These are phyloP conservation scores for Zaprionus inermis DNA, from an alignment of 1,140 invertebrate genomes.

Conservation along the genomic window DNA sequence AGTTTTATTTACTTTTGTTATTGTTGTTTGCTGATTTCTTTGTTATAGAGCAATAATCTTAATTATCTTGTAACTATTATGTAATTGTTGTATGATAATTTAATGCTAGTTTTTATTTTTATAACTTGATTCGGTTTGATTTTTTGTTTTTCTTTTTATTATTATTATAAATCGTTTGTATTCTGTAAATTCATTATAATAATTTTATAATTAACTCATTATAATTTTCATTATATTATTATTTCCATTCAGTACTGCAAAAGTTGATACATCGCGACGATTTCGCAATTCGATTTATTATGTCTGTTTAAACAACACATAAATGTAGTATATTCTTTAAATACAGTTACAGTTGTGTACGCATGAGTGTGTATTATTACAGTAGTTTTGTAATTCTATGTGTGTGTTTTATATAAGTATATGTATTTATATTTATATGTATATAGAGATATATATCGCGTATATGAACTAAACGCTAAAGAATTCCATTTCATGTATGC, in stretches of 20 bases:
- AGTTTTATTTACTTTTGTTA: conserved; percentile 67
- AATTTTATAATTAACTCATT: conserved; percentile 49
- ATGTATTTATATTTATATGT: conserved; percentile 46
- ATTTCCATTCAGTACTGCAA: conserved; percentile 65
- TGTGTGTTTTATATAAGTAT: conserved; percentile 15
- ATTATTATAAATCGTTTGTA: conserved; percentile 29
- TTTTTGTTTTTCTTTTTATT: conserved; percentile 17
- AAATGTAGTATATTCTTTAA: conserved; percentile 23
- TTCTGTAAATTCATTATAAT: conserved; percentile 31
- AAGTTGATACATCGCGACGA: conserved; percentile 47
- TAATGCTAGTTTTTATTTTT: conserved; percentile 62
- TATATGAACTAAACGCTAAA: conserved; percentile 38
- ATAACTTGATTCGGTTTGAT: conserved; percentile 47
- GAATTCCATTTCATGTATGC: conserved; percentile 30
- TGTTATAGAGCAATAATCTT: conserved; percentile 63
- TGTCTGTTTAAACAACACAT: conserved; percentile 39
- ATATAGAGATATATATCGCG: conserved; percentile 46
- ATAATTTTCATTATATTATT: conserved; percentile 37
- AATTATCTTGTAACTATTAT: conserved; percentile 56
- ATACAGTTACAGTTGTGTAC: conserved; percentile 27
- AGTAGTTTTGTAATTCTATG: neutral
- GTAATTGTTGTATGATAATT: conserved; percentile 71
- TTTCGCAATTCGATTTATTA: conserved; percentile 29
- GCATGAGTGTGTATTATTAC: conserved; percentile 7
- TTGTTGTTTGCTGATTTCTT: conserved; percentile 49